Evolutionary conservation across 2,113 vertebrate genomes (phyloP).

Genomic region (Tachuris rubrigastra): DNA sequence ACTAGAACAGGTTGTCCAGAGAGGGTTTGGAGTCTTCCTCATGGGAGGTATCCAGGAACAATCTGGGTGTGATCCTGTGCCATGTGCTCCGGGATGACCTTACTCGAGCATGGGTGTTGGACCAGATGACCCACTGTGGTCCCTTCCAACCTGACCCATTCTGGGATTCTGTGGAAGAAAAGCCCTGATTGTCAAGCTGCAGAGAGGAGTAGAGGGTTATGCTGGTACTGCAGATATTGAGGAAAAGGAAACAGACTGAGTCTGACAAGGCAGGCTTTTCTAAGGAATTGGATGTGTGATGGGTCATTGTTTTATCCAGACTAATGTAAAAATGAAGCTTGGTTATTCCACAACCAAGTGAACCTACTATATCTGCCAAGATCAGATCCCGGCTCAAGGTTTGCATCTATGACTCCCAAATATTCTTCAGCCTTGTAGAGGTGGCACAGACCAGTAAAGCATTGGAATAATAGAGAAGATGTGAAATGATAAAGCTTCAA

Average conservation of each 20-base stretch:
- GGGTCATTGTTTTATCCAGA: background rate
- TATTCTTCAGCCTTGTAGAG: background rate
- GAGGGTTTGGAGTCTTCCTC: background rate
- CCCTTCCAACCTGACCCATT: too few relatives aligned
- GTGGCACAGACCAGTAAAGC: background rate
- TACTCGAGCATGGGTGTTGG: background rate
- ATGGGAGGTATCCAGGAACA: background rate
- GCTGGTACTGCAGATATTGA: background rate
- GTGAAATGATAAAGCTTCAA: background rate
- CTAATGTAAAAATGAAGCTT: background rate
- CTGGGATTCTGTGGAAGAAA: background rate
- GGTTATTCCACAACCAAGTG: background rate
- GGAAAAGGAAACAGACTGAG: background rate
- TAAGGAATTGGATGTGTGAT: background rate
- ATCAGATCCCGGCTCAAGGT: background rate
- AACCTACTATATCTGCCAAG: background rate
- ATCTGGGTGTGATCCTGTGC: background rate
- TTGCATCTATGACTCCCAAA: background rate
- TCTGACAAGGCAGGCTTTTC: background rate
- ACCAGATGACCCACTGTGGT: too few relatives aligned
- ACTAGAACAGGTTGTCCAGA: background rate
- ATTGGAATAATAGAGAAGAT: accelerated
- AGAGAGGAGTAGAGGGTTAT: background rate
- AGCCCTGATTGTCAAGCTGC: background rate
- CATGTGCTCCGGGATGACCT: background rate